Base-by-base conservation (phyloP, 1,140 invertebrate genomes). In the Orchesella cincta region DNA sequence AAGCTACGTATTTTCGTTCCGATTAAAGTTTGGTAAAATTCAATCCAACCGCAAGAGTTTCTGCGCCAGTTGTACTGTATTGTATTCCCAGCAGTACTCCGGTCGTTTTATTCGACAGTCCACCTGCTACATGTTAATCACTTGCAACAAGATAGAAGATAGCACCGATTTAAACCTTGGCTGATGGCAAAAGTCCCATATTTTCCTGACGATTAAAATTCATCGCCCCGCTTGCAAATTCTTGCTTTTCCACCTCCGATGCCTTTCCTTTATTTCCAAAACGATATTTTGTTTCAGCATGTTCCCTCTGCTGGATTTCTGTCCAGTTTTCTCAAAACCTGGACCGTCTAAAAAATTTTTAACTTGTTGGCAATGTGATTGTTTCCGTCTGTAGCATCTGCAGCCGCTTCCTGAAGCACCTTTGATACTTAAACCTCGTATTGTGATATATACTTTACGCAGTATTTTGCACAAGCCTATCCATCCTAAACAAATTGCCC, bases 311-410 rank as follows among this genome's bases (percentile, higher is more conserved):
- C 77, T 79, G 33, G 16, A 46, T 33, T 16, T 67, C 26, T 23
- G 67, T 64, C 20, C 31, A n/a, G 75, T 78, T 67, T 72, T 79
- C 3, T 80, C 75, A 74, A 64, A 29, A 83, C 67, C 77, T 83
- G 82, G 28, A 79, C 51, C 73, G 83, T 84, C n/a, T 78, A 74
- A 67, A 82, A 73, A 64, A 78, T 81, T 62, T 75, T 36, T 28
- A 84, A 76, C 80, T 77, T 83, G 52, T 83, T 79, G 67, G 70
- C 73, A 26, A 79, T 28, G 35, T 1, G 33, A 39, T 20, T 36
- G 8, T 39, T 73, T 23, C 71, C 33, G 31, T 34, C 34, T 26
- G 12, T 33, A 5, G 28, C 39, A 46, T 77, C 46, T 20, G 72
- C 23, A 3, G n/a, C n/a, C n/a, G n/a, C n/a, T n/a, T n/a, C n/a